phyloP scores from a whole-genome alignment of 2,113 vertebrate species.

The Microtus montanus region DNA sequence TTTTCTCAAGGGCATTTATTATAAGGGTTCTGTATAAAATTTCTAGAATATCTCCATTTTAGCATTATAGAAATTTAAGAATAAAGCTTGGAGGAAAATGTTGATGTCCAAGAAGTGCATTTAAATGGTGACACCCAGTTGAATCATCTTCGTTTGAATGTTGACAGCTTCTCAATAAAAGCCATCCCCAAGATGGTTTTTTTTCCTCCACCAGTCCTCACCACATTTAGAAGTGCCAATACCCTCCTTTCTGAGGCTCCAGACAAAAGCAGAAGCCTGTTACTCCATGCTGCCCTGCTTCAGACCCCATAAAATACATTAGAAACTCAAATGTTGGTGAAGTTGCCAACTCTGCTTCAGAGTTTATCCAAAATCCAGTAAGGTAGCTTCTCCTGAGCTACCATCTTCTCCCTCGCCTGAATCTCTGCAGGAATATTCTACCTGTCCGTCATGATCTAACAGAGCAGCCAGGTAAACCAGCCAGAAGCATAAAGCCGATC shows the following conservation, averaged over 20 bases:
- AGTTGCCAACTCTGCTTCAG: neutral
- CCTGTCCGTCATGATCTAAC: neutral
- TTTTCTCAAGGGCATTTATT: neutral
- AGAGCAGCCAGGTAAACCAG: neutral
- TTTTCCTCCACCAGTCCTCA: neutral
- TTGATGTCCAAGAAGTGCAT: neutral
- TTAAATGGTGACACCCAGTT: neutral
- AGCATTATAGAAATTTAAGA: neutral
- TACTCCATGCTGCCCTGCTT: neutral
- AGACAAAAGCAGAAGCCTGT: neutral
- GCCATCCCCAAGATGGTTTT: neutral
- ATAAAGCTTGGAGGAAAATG: neutral
- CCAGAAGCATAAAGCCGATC: neutral
- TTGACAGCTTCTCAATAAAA: slow-evolving; percentile 3
- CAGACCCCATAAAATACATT: neutral
- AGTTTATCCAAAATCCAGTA: neutral
- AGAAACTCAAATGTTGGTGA: neutral
- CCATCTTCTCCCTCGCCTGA: neutral
- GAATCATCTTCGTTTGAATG: slow-evolving; percentile 11
- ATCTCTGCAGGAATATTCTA: neutral
- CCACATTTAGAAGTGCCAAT: neutral
- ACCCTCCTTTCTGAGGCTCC: neutral
- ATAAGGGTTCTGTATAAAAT: slow-evolving; percentile 5
- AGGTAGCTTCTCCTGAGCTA: neutral
- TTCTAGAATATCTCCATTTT: slow-evolving; percentile 34